phyloP scores from a whole-genome alignment of 2,888 invertebrate genomes.

The Cataglyphis cursor region DNA sequence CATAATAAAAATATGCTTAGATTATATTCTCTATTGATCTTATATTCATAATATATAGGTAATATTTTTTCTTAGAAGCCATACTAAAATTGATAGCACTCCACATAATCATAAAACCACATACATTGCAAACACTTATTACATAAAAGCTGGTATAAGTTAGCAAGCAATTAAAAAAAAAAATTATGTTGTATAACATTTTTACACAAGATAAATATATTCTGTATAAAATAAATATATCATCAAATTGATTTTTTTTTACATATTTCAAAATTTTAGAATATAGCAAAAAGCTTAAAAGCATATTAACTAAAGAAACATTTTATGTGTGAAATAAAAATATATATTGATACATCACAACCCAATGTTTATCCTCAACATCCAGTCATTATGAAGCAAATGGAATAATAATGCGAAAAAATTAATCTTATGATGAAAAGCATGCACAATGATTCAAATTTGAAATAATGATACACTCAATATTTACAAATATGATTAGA shows the following conservation, averaged over 20 bases:
- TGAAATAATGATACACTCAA: constrained; percentile 25
- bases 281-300: constrained; percentile 3
- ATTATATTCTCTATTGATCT: constrained; percentile 66
- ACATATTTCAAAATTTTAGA: neutral
- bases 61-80: constrained; percentile 46
- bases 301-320: constrained; percentile 9
- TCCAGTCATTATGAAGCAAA: constrained; percentile 19
- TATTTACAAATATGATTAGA: constrained; percentile 35
- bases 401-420: constrained; percentile 42
- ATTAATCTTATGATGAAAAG: constrained; percentile 58
- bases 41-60: constrained; percentile 55
- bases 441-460: constrained; percentile 59
- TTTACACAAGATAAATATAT: neutral
- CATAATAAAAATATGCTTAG: constrained; percentile 45
- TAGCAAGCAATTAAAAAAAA: constrained; percentile 21
- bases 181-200: constrained; percentile 10
- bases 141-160: constrained; percentile 4
- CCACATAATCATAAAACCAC: neutral
- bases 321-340: constrained; percentile 13
- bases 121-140: constrained; percentile 10
- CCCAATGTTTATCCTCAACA: constrained; percentile 27
- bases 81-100: constrained; percentile 23
- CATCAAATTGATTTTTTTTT: neutral
- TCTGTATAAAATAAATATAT: constrained; percentile 15
- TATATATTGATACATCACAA: constrained; percentile 43